Evolutionary conservation across 2,797 vertebrate species (phyloP).

Genomic region (Peromyscus nudipes): DNA sequence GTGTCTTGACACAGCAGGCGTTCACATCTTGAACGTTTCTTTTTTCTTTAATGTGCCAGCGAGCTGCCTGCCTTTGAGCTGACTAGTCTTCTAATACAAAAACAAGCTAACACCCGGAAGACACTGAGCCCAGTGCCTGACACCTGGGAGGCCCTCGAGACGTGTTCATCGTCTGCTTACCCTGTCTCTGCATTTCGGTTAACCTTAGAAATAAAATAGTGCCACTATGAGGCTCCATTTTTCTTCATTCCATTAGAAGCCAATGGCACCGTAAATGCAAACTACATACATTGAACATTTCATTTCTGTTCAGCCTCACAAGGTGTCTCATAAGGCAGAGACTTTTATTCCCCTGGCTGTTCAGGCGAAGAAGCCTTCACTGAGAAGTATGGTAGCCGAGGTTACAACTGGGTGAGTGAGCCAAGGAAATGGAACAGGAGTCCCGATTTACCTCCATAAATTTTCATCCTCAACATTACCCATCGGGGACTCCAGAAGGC

Average conservation of each 20-base stretch:
- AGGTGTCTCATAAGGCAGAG: neutral
- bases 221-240: neutral
- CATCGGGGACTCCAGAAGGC: accelerated
- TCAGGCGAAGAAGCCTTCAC: neutral
- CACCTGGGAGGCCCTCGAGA: neutral
- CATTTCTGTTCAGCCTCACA: neutral
- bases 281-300: neutral
- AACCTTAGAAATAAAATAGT: neutral
- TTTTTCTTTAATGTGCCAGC: conserved; percentile 17
- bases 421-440: neutral
- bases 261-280: neutral
- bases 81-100: neutral
- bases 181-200: neutral
- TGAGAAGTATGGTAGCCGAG: neutral
- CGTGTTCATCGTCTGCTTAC: accelerated
- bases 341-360: neutral
- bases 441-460: accelerated
- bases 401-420: neutral
- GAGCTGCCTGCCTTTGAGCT: neutral
- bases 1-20: conserved; percentile 48
- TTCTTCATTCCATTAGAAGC: neutral
- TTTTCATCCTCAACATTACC: neutral
- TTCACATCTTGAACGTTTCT: conserved; percentile 12
- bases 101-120: neutral
- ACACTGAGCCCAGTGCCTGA: neutral